A percentile compares a stretch with the other conserved stretches of the same genome.
These are phyloP conservation scores for Ametastegia equiseti DNA, from an alignment of 2,888 invertebrate species.

Conservation along the genomic window DNA sequence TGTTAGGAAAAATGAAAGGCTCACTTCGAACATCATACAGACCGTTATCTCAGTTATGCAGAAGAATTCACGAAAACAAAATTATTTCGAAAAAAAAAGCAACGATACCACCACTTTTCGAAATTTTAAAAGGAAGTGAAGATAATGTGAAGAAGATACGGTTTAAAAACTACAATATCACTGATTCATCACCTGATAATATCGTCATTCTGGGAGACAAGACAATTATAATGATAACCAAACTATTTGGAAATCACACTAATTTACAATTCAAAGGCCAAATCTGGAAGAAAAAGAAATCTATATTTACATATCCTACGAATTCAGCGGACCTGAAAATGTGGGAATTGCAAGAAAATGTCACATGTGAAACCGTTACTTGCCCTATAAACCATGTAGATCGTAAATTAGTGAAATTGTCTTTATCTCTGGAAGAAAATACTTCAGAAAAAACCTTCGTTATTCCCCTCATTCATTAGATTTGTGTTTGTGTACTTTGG, in stretches of 20 bases:
- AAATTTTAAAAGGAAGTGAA: background rate
- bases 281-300: background rate
- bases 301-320: background rate
- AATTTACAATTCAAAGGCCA: background rate
- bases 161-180: background rate
- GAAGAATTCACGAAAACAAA: constrained; percentile 22
- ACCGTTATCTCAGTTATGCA: constrained; percentile 33
- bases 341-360: background rate
- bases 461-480: background rate
- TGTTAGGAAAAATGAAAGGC: constrained; percentile 48
- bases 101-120: background rate
- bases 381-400: background rate
- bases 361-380: background rate
- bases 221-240: background rate
- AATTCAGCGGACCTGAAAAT: background rate
- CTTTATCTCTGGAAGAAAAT: background rate
- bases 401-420: background rate
- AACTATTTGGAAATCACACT: background rate
- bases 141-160: background rate
- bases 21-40: constrained; percentile 42
- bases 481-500: background rate
- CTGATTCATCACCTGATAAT: background rate
- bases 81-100: background rate
- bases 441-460: background rate
- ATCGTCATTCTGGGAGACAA: background rate